phyloP scores from a whole-genome alignment of 1,140 invertebrate genomes.

The Drosophila quadrilineata region DNA sequence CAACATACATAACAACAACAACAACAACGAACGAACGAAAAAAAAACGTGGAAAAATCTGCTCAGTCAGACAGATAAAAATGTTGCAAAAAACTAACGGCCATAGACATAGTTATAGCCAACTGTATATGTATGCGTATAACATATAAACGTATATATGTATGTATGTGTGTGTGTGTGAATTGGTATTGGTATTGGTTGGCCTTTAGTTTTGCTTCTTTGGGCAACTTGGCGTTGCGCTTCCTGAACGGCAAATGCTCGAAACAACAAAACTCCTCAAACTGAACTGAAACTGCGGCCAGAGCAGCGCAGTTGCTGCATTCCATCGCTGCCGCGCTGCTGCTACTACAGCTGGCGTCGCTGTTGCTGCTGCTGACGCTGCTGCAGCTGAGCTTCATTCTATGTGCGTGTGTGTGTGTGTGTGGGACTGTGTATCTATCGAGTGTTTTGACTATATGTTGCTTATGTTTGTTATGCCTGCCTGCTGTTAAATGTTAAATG shows the following conservation, averaged over 20 bases:
- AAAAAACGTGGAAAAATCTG: constrained; percentile 25
- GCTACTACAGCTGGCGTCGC: constrained; percentile 19
- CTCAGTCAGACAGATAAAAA: constrained; percentile 6
- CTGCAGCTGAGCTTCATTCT: constrained; percentile 10
- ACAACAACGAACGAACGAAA: constrained; percentile 25
- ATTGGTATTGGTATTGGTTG: constrained; percentile 5
- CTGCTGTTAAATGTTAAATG: no score
- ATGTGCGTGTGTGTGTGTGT: constrained; percentile 25
- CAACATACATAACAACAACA: constrained; percentile 25
- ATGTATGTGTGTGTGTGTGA: constrained; percentile 15
- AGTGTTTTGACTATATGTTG: constrained; percentile 74
- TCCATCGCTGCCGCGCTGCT: constrained; percentile 31
- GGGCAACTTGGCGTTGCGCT: constrained; percentile 65
- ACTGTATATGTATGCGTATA: neutral
- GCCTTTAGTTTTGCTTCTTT: constrained; percentile 43
- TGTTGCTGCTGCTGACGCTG: neutral
- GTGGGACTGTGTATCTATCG: constrained; percentile 60
- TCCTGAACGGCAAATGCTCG: constrained; percentile 65
- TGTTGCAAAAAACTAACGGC: constrained; percentile 10
- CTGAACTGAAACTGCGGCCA: constrained; percentile 39
- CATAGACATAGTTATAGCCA: constrained; percentile 18
- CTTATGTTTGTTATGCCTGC: constrained; percentile 63
- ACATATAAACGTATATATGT: constrained; percentile 12
- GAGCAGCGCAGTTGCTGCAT: constrained; percentile 21
- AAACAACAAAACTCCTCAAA: constrained; percentile 52